Percentiles rank a stretch among this genome's conserved stretches.
Evolutionary conservation across 2,888 invertebrate genomes (phyloP).

Genomic region (Alentia gelatinosa): DNA sequence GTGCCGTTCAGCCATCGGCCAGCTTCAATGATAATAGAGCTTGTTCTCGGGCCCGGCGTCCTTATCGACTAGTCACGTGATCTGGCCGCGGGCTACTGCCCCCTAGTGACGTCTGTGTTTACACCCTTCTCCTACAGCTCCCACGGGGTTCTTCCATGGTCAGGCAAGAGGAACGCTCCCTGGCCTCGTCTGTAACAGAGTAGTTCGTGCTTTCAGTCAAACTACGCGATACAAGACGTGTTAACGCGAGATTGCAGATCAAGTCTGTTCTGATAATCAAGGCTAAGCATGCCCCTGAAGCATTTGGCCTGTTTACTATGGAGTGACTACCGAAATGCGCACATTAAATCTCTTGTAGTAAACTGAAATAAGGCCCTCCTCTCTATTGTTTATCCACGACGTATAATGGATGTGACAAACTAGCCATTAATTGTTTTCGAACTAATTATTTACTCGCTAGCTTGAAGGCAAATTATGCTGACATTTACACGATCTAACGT

Average conservation of each 20-base stretch:
- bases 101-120: slow-evolving; percentile 33
- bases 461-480: background rate
- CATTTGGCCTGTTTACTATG: too few relatives aligned
- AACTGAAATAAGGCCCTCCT: too few relatives aligned
- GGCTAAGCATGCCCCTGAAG: too few relatives aligned
- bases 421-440: background rate
- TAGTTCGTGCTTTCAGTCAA: background rate
- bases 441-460: too few relatives aligned
- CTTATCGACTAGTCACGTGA: slow-evolving; percentile 20
- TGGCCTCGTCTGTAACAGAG: too few relatives aligned
- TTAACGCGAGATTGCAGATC: background rate
- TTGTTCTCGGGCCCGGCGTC: background rate
- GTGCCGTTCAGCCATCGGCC: background rate
- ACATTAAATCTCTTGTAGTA: too few relatives aligned
- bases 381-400: background rate
- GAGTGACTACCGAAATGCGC: too few relatives aligned
- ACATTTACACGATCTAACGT: background rate
- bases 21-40: background rate
- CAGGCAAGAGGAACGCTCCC: background rate
- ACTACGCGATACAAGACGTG: background rate
- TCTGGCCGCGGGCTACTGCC: background rate
- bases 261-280: background rate
- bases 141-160: background rate
- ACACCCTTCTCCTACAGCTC: background rate
- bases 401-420: background rate